Evolutionary conservation across 2,888 invertebrate species (phyloP), one percentile per base, ranked within the genome.

Genomic region (Ypsolopha scabrella): DNA sequence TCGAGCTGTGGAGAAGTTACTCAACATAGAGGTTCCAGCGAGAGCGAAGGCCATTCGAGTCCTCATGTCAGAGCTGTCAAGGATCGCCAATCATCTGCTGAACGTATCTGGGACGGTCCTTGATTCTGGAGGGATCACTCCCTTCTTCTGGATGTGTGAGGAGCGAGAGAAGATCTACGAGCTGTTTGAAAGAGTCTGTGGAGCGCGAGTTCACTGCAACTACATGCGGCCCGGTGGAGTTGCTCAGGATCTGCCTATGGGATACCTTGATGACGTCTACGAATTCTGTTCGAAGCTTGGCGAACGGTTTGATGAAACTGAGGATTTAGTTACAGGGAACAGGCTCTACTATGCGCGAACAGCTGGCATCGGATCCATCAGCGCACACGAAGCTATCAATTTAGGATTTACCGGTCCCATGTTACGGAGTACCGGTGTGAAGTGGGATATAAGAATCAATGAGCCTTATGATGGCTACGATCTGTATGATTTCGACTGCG

Each of bases 81-180:
- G 97, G 47, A 68, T 97, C 48, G 87, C 93, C 51, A 97, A 96
- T 73, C 96, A 97, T 72, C 80, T 93, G 50, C 88, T 95, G 78
- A 93, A 91, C 51, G 73, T 94, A 44, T 90, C 91, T 0, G 90
- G 93, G 0, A 91, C 94, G 54, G 88, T 93, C 24, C 80, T 97
- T 11, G 96, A 97, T 67, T 89, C 94, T 24, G 96, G 96, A 24
- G 95, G 92, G 6, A 91, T 97, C 58, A 95, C 96, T 1, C 96
- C 96, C 0, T 92, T 95, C 65, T 96, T 97, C 75, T 97, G 96
- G 95, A 87, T 95, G 67, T 95, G 95, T 71, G 95, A 96, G 75
- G 96, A 95, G 75, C 87, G 95, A 48, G 95, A 95, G 76, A 95
- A 95, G 78, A 75, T 95, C 55, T 92, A 93, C 76, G 96, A 97